Evolutionary conservation across 2,113 vertebrate genomes (phyloP).

Genomic region (Desmodus rotundus): DNA sequence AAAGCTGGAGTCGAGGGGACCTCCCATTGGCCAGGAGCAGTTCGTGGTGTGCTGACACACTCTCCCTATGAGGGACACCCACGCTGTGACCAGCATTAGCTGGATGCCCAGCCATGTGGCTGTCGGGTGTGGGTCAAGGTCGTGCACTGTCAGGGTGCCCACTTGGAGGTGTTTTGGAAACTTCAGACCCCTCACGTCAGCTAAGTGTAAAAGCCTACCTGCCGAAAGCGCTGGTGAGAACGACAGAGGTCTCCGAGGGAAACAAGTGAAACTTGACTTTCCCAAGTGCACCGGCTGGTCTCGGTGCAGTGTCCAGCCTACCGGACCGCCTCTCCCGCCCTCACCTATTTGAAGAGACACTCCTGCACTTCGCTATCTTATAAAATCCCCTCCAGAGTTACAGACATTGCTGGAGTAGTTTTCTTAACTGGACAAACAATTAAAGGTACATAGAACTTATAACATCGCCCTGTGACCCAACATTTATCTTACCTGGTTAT

Average conservation of each 20-base stretch:
- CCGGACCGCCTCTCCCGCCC: not conserved
- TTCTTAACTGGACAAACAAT: not conserved
- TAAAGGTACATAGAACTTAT: not conserved
- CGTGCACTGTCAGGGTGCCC: not conserved
- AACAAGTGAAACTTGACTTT: not conserved
- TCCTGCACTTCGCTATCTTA: not conserved
- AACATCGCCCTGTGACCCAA: not conserved
- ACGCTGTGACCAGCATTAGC: rapidly evolving
- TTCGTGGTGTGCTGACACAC: rapidly evolving
- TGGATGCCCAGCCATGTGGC: not conserved
- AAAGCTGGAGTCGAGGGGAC: not conserved
- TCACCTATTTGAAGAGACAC: not conserved
- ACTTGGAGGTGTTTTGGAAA: not conserved
- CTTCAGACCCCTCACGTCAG: not conserved
- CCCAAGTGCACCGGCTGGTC: rapidly evolving
- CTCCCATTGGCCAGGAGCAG: not conserved
- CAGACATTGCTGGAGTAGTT: not conserved
- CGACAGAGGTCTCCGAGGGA: not conserved
- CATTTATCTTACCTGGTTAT: not conserved
- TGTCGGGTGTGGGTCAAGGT: not conserved
- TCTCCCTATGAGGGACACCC: rapidly evolving
- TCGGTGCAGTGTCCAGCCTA: rapidly evolving
- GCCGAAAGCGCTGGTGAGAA: not conserved
- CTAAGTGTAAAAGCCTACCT: not conserved
- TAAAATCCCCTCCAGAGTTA: not conserved